Evolutionary conservation across 53 echinoderm and acorn worm species (phyloP), one percentile per base, ranked within the genome.

Genomic region (Zoroaster sp.): DNA sequence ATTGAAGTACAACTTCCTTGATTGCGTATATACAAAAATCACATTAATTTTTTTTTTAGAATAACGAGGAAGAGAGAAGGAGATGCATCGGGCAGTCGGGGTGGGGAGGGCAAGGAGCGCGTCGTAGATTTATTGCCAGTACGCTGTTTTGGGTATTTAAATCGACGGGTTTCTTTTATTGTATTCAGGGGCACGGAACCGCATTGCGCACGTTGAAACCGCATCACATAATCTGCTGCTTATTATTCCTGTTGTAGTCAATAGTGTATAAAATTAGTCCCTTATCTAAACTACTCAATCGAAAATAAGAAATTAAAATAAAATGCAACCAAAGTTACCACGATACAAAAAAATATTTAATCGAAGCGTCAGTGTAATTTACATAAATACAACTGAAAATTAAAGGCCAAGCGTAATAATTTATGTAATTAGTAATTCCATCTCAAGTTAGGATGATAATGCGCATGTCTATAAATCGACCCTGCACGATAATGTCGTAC

Each of bases 101-200:
- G n/a, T n/a, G n/a, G n/a, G n/a, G n/a, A n/a, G n/a, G n/a, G n/a
- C n/a, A n/a, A n/a, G n/a, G n/a, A n/a, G n/a, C n/a, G n/a, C n/a
- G n/a, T n/a, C n/a, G n/a, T n/a, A n/a, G n/a, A n/a, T n/a, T n/a
- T n/a, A n/a, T n/a, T n/a, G n/a, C n/a, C n/a, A n/a, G n/a, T n/a
- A n/a, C n/a, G 63, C 63, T 42, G 67, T 18, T 67, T 36, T 42
- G 33, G 81, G 81, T 81, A 81, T 81, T 81, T 81, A 81, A 81
- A 81, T 81, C 81, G 66, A 81, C 81, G 81, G 81, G 81, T 81
- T 81, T 81, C 81, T 81, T 41, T 43, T 41, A 81, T 81, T 81
- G 41, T 81, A 81, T 81, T 81, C 81, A 81, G 81, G 81, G 81
- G 81, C 81, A 81, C 41, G 12, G 41, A 81, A 66, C 81, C 67